Base-by-base conservation (phyloP, 2,797 vertebrate species). In the Microhierax caerulescens region DNA sequence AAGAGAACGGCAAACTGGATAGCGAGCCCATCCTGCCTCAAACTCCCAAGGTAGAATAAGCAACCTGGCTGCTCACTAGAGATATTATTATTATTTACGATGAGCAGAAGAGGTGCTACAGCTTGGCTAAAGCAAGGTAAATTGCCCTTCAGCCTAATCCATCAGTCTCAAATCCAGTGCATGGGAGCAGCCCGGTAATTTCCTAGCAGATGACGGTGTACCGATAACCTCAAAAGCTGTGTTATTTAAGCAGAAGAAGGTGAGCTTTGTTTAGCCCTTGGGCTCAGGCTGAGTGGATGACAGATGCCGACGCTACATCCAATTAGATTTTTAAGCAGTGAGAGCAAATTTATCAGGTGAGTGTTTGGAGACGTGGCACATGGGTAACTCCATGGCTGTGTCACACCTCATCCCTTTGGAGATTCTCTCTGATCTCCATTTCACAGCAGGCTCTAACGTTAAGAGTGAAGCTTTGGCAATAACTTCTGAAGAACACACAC, bases 161-260 rank as follows among this genome's bases (percentile, higher is more conserved):
- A 37, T 51, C 48, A 54, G 64, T 5, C n/a, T 28, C 83, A 41
- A 19, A 70, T 4, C 56, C 56, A 7, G 84, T 14, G 8, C 37
- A 70, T 25, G 2, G 54, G 95, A 96, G 86, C 86, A 89, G 91
- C 69, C 61, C 28, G 34, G 77, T 48, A 17, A 70, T 53, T 94
- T 94, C 96, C 95, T 8, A 93, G 87, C 85, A 77, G 75, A 85
- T 57, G 94, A 95, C 97, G 96, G 97, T 21, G 76, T 72, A 59
- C 94, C 9, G 9, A 91, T 95, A 97, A 88, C 87, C 79, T 94
- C 92, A 61, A 85, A 89, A 95, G 89, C 94, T 81, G 91, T 54
- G 85, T 96, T 96, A 95, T 90, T 97, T 79, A 90, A 95, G 93
- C 90, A 95, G 88, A 95, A 89, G 95, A 86, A 94, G 97, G 97